Base-by-base conservation (phyloP, 2,113 vertebrate species). In the Corvus hawaiiensis region DNA sequence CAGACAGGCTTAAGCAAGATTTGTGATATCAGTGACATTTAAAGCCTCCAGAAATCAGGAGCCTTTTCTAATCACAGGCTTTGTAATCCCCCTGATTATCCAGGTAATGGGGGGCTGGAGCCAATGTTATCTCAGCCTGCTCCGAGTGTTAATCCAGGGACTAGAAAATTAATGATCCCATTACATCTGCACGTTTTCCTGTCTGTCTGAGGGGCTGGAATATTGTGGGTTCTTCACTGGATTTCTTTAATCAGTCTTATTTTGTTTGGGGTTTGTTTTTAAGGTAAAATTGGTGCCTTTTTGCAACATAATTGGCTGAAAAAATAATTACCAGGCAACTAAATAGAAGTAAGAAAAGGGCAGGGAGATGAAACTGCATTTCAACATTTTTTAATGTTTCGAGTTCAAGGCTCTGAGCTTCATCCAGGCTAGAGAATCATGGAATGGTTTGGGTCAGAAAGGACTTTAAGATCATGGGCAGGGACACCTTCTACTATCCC, bases 51-150 rank as follows among this genome's bases (percentile, higher is more conserved):
- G 75, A 61, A 96, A 78, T 59, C 69, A 75, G 55, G 39, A 90
- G 55, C 43, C 79, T 83, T 87, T 51, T 41, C 55, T 0, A 3
- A 74, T 83, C 2, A 0, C 55, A 37, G 79, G 61, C 35, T 90
- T 41, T 68, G 92, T 84, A 93, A 93, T 95, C 82, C 87, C 74
- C 72, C 64, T 72, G 90, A 80, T 89, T 77, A 59, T 59, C 56
- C 87, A 96, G 90, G 93, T 95, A 75, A 94, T 44, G 64, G 68
- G 69, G 75, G 81, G 75, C 85, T 84, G 35, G 44, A 84, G 90
- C 58, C 95, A 84, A 30, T 10, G 37, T 56, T 56, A 81, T 39
- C 90, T 21, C 75, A 83, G 52, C 81, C 87, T 93, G 46, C 37
- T 88, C 72, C 37, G 51, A 73, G 75, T 41, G 52, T 64, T 92